Evolutionary conservation across 2,888 invertebrate species (phyloP), one percentile per base, ranked within the genome.

Genomic region (Hemistola chrysoprasaria): DNA sequence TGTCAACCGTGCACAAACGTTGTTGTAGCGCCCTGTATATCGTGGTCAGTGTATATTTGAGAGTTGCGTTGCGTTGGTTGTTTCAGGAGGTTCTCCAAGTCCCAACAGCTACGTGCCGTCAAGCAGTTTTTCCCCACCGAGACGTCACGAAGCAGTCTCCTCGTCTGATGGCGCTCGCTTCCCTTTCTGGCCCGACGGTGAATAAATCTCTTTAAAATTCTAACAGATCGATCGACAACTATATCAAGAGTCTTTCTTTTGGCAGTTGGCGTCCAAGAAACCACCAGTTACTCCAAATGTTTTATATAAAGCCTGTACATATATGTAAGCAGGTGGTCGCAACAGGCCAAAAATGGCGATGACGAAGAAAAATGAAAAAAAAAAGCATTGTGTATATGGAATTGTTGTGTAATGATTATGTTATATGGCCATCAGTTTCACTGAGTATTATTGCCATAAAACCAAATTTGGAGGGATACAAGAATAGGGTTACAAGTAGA

Each of bases 301-400:
- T 83, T 76, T 65, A 83, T 83, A 82, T 86, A 74, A 76, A 62
- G n/a, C n/a, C n/a, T n/a, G n/a, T n/a, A n/a, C n/a, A n/a, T n/a
- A n/a, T n/a, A n/a, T n/a, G n/a, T n/a, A n/a, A n/a, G n/a, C n/a
- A n/a, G n/a, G n/a, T n/a, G n/a, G n/a, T n/a, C n/a, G n/a, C n/a
- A n/a, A n/a, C n/a, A n/a, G n/a, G n/a, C n/a, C n/a, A n/a, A n/a
- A n/a, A n/a, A n/a, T n/a, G n/a, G n/a, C n/a, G n/a, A n/a, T n/a
- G n/a, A n/a, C n/a, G n/a, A n/a, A n/a, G n/a, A n/a, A n/a, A n/a
- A n/a, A n/a, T n/a, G n/a, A n/a, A n/a, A n/a, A n/a, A n/a, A n/a
- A n/a, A n/a, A n/a, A n/a, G n/a, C n/a, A n/a, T n/a, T n/a, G n/a
- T n/a, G n/a, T n/a, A n/a, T n/a, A n/a, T n/a, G n/a, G n/a, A n/a